phyloP scores from a whole-genome alignment of 2,888 invertebrate genomes.

The Cyclophora albipunctata region DNA sequence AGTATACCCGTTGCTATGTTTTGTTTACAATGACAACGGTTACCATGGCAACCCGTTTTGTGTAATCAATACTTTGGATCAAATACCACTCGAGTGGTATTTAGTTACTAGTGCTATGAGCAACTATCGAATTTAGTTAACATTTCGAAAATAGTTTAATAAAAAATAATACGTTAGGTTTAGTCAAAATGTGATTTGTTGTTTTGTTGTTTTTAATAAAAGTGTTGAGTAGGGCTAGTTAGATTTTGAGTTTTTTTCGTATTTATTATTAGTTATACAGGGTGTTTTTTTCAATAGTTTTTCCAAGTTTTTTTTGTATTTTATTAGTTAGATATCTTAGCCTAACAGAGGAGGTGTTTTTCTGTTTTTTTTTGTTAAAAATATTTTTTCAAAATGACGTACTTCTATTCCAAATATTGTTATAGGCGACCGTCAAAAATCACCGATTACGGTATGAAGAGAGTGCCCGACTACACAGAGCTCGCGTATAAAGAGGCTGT shows the following conservation, averaged over 20 bases:
- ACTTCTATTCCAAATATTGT: conserved; percentile 43
- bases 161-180: too few species aligned
- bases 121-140: conserved; percentile 24
- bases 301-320: conserved; percentile 11
- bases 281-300: too few species aligned
- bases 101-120: conserved; percentile 53
- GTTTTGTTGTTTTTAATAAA: too few species aligned
- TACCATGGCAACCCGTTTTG: conserved; percentile 40
- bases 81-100: conserved; percentile 25
- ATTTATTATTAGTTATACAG: too few species aligned
- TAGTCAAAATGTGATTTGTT: conserved; percentile 28
- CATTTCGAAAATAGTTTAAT: too few species aligned
- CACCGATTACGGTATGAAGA: conserved; percentile 70
- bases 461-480: conserved; percentile 86
- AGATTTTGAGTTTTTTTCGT: too few species aligned
- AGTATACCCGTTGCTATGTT: conserved; percentile 18
- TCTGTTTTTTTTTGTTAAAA: conserved; percentile 4
- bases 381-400: conserved; percentile 15
- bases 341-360: conserved; percentile 3
- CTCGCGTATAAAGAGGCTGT: conserved; percentile 90
- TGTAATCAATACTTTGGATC: conserved; percentile 50
- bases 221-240: too few species aligned
- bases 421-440: conserved; percentile 63
- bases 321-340: conserved; percentile 7
- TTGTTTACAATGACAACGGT: conserved; percentile 53